phyloP scores from a whole-genome alignment of 2,797 vertebrate species.

The Myotis vivesi region DNA sequence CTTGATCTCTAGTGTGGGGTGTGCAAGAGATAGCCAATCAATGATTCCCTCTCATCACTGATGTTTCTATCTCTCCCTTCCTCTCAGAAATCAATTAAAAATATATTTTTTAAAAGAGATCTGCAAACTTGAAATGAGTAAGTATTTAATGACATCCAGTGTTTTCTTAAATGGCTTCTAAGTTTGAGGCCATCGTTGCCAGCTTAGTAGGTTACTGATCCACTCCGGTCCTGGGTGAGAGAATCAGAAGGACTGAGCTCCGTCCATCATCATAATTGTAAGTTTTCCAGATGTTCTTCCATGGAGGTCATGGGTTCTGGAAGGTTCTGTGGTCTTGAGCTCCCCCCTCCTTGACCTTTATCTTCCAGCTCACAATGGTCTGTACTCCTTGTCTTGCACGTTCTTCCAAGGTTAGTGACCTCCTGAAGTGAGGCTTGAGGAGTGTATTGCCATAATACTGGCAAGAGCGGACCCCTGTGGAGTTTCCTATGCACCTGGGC shows the following conservation, averaged over 20 bases:
- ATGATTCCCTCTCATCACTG: no score
- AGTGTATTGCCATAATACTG: background rate
- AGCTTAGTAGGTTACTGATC: background rate
- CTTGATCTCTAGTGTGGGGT: no score
- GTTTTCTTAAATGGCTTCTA: background rate
- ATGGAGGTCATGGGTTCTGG: background rate
- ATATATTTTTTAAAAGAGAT: background rate
- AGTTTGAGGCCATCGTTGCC: background rate
- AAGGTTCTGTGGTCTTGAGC: background rate
- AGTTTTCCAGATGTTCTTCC: background rate
- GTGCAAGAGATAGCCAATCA: no score
- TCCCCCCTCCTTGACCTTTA: background rate
- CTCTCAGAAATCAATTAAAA: no score
- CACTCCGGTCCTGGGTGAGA: fast-evolving
- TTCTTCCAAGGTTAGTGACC: background rate
- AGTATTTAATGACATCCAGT: background rate
- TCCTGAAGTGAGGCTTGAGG: background rate
- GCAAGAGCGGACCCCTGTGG: background rate
- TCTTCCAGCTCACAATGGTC: background rate
- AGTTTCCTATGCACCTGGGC: background rate
- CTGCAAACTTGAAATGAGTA: background rate
- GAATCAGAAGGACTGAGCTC: background rate
- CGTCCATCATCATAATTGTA: background rate
- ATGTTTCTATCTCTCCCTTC: no score
- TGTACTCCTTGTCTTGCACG: background rate